A percentile compares a stretch with the other conserved stretches of the same genome.
phyloP scores from a whole-genome alignment of 1,140 invertebrate genomes.

The Odontomachus brunneus region DNA sequence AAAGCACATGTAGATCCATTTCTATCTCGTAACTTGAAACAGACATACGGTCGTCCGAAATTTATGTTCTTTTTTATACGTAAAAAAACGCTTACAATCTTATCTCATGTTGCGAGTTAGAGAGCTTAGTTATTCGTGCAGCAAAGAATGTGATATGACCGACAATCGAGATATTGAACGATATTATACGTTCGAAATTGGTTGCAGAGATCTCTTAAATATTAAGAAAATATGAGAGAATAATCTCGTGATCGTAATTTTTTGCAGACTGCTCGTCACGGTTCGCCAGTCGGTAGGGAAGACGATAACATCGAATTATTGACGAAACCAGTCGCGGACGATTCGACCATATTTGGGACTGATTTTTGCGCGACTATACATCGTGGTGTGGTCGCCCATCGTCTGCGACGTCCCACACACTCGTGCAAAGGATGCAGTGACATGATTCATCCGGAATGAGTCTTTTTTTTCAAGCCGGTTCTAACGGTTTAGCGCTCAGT shows the following conservation, averaged over 20 bases:
- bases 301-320: slow-evolving; percentile 7
- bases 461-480: slow-evolving; percentile 59
- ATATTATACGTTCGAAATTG: too few relatives aligned
- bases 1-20: too few relatives aligned
- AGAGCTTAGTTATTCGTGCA: background rate
- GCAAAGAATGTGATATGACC: background rate
- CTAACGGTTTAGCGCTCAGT: slow-evolving; percentile 37
- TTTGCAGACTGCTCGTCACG: background rate
- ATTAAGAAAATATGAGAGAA: background rate
- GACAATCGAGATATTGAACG: too few relatives aligned
- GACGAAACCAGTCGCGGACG: slow-evolving; percentile 71
- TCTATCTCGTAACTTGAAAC: background rate
- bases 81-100: too few relatives aligned
- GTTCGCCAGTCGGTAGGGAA: background rate
- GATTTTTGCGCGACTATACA: slow-evolving; percentile 53
- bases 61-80: background rate
- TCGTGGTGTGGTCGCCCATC: slow-evolving; percentile 58
- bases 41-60: background rate
- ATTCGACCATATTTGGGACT: slow-evolving; percentile 73
- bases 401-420: slow-evolving; percentile 69
- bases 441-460: slow-evolving; percentile 76
- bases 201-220: too few relatives aligned
- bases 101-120: background rate
- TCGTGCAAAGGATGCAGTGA: slow-evolving; percentile 59
- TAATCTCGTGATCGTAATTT: background rate